These are phyloP conservation scores for Syngnathus scovelli DNA, from an alignment of 2,113 vertebrate species.

Conservation along the genomic window DNA sequence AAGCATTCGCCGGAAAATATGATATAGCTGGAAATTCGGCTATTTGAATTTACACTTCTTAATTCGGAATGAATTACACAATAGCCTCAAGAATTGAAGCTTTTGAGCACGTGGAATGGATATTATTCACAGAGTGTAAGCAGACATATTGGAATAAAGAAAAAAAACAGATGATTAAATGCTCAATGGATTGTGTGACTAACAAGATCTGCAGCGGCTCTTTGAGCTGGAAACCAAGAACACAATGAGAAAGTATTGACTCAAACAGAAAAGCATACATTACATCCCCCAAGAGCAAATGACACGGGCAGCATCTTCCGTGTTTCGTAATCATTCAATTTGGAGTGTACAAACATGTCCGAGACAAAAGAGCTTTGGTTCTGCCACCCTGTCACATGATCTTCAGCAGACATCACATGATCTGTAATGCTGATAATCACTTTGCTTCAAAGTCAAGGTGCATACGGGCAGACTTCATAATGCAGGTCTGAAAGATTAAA, in stretches of 20 bases:
- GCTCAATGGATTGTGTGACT: constrained; percentile 13
- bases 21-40: neutral
- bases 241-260: constrained; percentile 9
- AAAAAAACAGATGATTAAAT: constrained; percentile 11
- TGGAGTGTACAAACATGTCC: constrained; percentile 3
- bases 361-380: constrained; percentile 15
- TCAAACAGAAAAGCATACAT: constrained; percentile 8
- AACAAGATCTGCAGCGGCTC: constrained; percentile 5
- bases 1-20: constrained; percentile 16
- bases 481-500: neutral
- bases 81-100: constrained; percentile 15
- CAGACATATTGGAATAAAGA: constrained; percentile 27
- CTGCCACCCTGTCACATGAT: constrained; percentile 42
- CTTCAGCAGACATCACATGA: constrained; percentile 49
- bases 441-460: constrained; percentile 29
- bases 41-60: neutral
- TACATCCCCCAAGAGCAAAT: neutral
- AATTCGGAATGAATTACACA: neutral
- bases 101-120: constrained; percentile 2
- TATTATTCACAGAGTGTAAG: constrained; percentile 24
- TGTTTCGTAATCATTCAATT: constrained; percentile 8
- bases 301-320: neutral
- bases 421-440: constrained; percentile 50
- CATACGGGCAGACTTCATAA: constrained; percentile 11
- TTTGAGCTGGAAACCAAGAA: constrained; percentile 6